Conservation (phyloP, 2,888 invertebrate genomes). For the Notodonta ziczac region DNA sequence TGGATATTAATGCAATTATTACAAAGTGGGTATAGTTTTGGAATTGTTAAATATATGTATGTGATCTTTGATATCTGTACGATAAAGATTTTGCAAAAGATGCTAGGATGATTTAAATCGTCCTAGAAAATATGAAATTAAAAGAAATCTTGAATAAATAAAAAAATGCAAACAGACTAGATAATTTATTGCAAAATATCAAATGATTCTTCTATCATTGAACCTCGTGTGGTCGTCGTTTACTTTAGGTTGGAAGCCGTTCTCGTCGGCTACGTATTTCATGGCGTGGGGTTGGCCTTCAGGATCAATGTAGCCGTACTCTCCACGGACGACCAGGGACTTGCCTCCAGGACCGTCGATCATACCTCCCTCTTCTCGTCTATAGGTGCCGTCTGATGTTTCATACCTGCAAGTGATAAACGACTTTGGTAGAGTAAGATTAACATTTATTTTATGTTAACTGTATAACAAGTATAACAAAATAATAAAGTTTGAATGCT, state of each 20-base stretch:
- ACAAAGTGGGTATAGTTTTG: too few species aligned
- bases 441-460: too few species aligned
- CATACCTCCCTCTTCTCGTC: constrained; percentile 78
- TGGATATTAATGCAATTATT: too few species aligned
- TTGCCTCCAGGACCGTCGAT: constrained; percentile 42
- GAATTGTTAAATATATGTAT: too few species aligned
- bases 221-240: constrained; percentile 59
- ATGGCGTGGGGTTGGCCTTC: constrained; percentile 69
- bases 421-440: neutral
- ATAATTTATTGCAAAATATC: constrained; percentile 21
- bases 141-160: neutral
- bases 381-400: constrained; percentile 79
- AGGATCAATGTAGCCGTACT: constrained; percentile 82
- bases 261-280: constrained; percentile 85
- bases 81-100: too few species aligned
- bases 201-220: constrained; percentile 73
- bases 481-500: too few species aligned
- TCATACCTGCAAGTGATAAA: constrained; percentile 56
- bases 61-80: too few species aligned
- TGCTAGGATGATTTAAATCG: too few species aligned
- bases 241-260: constrained; percentile 74
- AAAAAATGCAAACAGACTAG: constrained; percentile 9
- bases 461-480: too few species aligned
- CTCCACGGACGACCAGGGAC: constrained; percentile 64
- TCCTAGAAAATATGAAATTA: too few species aligned